Evolutionary conservation across 2,113 vertebrate species (phyloP).

Genomic region (Collichthys lucidus): DNA sequence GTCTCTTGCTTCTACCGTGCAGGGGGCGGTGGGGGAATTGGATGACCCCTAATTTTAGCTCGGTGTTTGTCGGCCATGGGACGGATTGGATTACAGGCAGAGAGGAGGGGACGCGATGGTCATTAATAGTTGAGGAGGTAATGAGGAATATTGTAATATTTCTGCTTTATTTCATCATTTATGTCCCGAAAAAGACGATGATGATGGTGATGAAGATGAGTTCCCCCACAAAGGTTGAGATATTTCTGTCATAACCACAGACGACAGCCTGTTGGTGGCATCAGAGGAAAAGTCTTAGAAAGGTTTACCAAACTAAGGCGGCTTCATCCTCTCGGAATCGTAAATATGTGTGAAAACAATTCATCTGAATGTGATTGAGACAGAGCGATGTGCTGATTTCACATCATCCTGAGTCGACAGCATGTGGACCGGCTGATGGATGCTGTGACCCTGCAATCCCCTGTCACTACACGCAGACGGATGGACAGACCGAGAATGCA

Average conservation of each 20-base stretch:
- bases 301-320: too few species aligned
- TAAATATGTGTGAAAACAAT: too few species aligned
- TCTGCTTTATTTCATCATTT: background rate
- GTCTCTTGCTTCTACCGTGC: slow-evolving; percentile 13
- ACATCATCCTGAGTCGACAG: slow-evolving; percentile 21
- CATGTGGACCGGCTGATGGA: slow-evolving; percentile 38
- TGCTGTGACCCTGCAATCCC: slow-evolving; percentile 44
- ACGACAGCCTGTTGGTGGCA: too few species aligned
- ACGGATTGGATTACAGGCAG: slow-evolving; percentile 61
- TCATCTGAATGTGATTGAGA: too few species aligned
- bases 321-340: too few species aligned
- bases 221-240: too few species aligned
- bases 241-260: too few species aligned
- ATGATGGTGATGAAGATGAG: too few species aligned
- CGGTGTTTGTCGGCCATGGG: slow-evolving; percentile 11
- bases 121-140: background rate
- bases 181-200: background rate
- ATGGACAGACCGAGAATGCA: slow-evolving; percentile 11
- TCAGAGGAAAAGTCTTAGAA: too few species aligned
- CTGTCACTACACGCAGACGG: slow-evolving; percentile 42
- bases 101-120: background rate
- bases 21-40: slow-evolving; percentile 43
- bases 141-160: slow-evolving; percentile 4
- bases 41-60: slow-evolving; percentile 76
- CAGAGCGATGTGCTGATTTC: too few species aligned